phyloP scores from a whole-genome alignment of 1,140 invertebrate genomes.

The Melipona quadrifasciata region DNA sequence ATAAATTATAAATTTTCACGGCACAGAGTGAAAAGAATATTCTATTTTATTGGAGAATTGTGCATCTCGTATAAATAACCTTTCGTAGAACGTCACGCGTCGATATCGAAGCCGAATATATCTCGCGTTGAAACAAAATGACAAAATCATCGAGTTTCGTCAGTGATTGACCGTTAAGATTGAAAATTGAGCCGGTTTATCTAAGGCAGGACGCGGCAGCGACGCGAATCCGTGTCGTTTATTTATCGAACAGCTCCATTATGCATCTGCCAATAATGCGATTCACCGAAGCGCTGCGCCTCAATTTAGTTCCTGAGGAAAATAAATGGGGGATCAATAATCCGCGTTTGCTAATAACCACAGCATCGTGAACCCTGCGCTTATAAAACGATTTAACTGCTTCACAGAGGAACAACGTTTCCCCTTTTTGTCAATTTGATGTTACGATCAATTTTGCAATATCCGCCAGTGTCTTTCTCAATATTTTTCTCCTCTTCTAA shows the following conservation, averaged over 20 bases:
- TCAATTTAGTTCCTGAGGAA: constrained; percentile 35
- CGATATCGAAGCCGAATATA: neutral
- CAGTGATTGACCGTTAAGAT: constrained; percentile 17
- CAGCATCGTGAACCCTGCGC: neutral
- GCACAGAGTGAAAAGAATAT: neutral
- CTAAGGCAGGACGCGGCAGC: neutral
- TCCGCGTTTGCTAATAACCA: constrained; percentile 46
- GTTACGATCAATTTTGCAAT: neutral
- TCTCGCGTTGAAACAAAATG: neutral
- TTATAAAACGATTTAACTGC: neutral
- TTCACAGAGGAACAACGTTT: neutral
- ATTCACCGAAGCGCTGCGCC: constrained; percentile 26
- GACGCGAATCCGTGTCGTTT: constrained; percentile 23
- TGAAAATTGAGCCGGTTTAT: constrained; percentile 25
- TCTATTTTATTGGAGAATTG: neutral
- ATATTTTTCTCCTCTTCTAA: neutral
- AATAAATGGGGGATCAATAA: constrained; percentile 33
- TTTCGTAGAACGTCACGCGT: too few relatives aligned
- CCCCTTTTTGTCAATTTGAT: neutral
- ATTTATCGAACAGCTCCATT: constrained; percentile 35
- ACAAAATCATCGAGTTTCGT: neutral
- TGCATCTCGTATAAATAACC: neutral
- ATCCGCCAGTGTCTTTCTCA: neutral
- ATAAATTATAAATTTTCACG: neutral
- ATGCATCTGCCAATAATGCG: constrained; percentile 44